These are phyloP conservation scores for Panthera tigris DNA, from an alignment of 2,113 vertebrate genomes.

Conservation along the genomic window DNA sequence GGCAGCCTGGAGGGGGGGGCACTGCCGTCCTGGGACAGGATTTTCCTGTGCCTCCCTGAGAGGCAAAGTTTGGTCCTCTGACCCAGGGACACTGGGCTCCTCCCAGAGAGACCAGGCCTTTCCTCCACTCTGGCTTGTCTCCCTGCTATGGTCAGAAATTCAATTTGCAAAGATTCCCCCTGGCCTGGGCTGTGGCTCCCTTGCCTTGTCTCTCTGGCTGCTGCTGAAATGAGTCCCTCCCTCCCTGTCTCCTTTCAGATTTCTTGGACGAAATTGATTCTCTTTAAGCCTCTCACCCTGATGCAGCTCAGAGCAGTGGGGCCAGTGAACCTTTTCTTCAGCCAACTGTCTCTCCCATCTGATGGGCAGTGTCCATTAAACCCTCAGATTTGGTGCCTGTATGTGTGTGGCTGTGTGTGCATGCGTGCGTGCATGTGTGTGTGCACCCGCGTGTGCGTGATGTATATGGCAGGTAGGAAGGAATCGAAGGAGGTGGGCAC, in stretches of 20 bases:
- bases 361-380: constrained; percentile 14
- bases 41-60: not conserved
- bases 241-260: constrained; percentile 36
- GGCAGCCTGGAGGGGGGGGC: no score
- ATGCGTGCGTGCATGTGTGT: not conserved
- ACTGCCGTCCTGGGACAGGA: not conserved
- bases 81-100: not conserved
- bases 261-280: constrained; percentile 61
- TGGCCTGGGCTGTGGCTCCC: not conserved
- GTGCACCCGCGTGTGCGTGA: not conserved
- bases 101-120: not conserved
- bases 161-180: constrained; percentile 62
- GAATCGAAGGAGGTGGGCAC: not conserved
- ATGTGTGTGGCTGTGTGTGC: not conserved
- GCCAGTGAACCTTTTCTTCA: constrained; percentile 65
- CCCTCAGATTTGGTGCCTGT: not conserved
- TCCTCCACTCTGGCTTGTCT: not conserved
- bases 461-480: not conserved
- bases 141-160: constrained; percentile 33
- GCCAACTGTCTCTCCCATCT: constrained; percentile 47
- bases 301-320: constrained; percentile 61
- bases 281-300: constrained; percentile 75
- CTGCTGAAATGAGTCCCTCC: not conserved
- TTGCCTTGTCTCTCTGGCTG: not conserved
- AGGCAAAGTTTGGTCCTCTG: not conserved